Conservation (phyloP, 64 coral and sea anemone species). For the Stylophora pistillata region DNA sequence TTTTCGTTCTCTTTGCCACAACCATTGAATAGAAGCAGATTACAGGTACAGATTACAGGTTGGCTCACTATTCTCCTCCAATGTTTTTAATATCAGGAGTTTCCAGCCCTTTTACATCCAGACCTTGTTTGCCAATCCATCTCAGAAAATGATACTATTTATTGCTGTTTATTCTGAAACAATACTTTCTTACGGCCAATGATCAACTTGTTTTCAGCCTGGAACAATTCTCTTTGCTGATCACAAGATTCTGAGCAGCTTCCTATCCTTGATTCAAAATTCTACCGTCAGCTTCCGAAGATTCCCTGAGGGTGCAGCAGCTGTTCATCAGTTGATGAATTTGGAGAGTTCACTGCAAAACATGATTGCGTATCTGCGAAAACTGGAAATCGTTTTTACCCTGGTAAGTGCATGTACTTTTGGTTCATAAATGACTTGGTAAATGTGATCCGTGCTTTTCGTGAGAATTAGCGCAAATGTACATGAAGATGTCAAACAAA, state of each 20-base stretch:
- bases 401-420: not conserved
- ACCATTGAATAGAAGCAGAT: not conserved
- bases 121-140: too few species aligned
- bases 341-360: not conserved
- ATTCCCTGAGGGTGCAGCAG: conserved; percentile 7
- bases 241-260: conserved; percentile 9
- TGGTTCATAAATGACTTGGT: not conserved
- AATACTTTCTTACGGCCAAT: too few species aligned
- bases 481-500: too few species aligned
- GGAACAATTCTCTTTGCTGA: conserved; percentile 5
- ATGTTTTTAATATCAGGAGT: not conserved
- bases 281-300: not conserved
- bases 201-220: conserved; percentile 1
- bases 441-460: not conserved
- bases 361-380: not conserved
- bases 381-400: not conserved
- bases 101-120: too few species aligned
- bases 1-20: not conserved
- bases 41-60: not conserved
- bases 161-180: too few species aligned
- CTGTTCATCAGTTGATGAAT: not conserved
- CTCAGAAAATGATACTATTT: too few species aligned
- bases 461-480: too few species aligned
- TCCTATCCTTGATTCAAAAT: not conserved
- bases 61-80: not conserved